Evolutionary conservation across 2,888 invertebrate genomes (phyloP).

Genomic region (Epirrhoe alternata): DNA sequence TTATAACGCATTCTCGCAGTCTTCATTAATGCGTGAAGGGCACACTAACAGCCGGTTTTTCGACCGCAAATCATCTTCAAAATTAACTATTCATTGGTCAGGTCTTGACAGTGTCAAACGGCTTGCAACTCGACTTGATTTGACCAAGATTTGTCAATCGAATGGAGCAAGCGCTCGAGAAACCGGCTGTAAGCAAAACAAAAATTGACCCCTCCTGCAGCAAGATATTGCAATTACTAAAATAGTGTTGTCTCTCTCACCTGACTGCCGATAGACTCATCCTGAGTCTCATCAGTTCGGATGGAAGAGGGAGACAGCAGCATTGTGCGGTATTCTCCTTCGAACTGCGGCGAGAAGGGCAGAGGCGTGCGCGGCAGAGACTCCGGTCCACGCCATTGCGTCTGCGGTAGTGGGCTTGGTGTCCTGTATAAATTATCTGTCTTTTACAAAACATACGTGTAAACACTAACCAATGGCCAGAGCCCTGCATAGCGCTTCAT

Average conservation of each 20-base stretch:
- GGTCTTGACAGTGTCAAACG: too few relatives aligned
- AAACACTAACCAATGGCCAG: neutral
- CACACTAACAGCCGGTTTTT: too few relatives aligned
- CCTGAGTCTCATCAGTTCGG: conserved; percentile 75
- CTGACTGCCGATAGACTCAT: conserved; percentile 85
- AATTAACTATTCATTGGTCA: too few relatives aligned
- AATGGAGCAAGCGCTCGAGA: neutral
- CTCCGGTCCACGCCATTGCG: conserved; percentile 81
- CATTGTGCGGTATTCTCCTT: conserved; percentile 71
- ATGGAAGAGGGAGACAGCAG: conserved; percentile 70
- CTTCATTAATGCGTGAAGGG: too few relatives aligned
- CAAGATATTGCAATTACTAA: neutral
- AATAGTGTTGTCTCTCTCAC: conserved; percentile 58
- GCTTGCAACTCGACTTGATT: too few relatives aligned
- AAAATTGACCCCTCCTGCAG: neutral
- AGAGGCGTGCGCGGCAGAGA: conserved; percentile 83
- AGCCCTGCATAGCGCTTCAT: neutral
- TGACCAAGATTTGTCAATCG: too few relatives aligned
- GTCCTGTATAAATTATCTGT: conserved; percentile 55
- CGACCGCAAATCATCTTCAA: too few relatives aligned
- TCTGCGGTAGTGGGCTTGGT: conserved; percentile 81
- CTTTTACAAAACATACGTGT: neutral
- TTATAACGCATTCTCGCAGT: too few relatives aligned
- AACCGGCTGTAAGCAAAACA: too few relatives aligned
- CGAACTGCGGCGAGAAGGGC: conserved; percentile 70